Base-by-base conservation (phyloP, 2,797 vertebrate species). In the Telmatherina bonti region DNA sequence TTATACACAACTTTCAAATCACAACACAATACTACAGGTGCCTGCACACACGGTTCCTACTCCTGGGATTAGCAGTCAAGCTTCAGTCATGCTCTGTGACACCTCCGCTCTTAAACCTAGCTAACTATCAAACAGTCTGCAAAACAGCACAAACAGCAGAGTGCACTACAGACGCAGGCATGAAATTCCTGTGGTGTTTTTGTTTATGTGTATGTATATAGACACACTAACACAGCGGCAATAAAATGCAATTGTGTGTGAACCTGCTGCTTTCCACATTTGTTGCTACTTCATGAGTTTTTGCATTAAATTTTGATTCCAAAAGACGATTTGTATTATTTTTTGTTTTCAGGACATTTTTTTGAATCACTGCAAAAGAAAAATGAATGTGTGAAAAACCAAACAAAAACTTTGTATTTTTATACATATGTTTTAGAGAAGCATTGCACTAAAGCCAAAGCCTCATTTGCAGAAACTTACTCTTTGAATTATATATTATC, bases 391-490 rank as follows among this genome's bases (percentile, higher is more conserved):
- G 36, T 61, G 49, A 18, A 38, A 38, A 11, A 49, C 22, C 22
- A 11, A 49, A 24, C 9, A 22, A 22, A 24, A 49, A 24, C 47
- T 49, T 49, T 49, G 2, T 20, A n/a, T n/a, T n/a, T n/a, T n/a
- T n/a, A n/a, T n/a, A n/a, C n/a, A n/a, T n/a, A n/a, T n/a, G n/a
- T n/a, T n/a, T n/a, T n/a, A n/a, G n/a, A n/a, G n/a, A n/a, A 59
- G 69, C 57, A 62, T 62, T 63, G 74, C 33, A 71, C 30, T 72
- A 31, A 83, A 83, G 86, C 80, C 86, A 86, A 90, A 84, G 85
- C 84, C 86, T 93, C 86, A 78, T 89, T 85, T 78, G 88, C 92
- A 90, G 90, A 92, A 94, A 93, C 86, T 80, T 11, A 11, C 11
- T 43, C 16, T 16, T 43, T 18, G 16, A 43, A 16, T 4, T 13